These are phyloP conservation scores for Heterotilapia buettikoferi DNA, from an alignment of 2,113 vertebrate species.

Conservation along the genomic window DNA sequence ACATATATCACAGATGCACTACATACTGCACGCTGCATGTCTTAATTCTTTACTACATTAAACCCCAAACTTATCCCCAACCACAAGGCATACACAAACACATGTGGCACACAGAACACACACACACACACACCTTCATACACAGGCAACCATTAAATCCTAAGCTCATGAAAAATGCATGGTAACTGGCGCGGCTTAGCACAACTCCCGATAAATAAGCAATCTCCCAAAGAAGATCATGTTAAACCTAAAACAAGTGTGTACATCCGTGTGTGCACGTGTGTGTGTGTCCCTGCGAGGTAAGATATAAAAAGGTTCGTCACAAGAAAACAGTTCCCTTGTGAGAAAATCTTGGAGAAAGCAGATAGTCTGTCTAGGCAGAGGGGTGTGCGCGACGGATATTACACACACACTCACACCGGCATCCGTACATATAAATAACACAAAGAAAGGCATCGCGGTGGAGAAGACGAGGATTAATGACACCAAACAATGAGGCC, in stretches of 20 bases:
- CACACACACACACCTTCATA: neutral
- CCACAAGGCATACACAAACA: constrained; percentile 12
- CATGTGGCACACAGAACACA: neutral
- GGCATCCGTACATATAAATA: neutral
- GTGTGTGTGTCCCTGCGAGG: neutral
- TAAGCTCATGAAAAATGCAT: constrained; percentile 67
- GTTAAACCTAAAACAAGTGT: constrained; percentile 47
- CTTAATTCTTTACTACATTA: constrained; percentile 50
- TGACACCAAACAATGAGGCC: constrained; percentile 13
- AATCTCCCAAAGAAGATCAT: constrained; percentile 51
- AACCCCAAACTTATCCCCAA: constrained; percentile 30
- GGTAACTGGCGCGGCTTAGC: constrained; percentile 51
- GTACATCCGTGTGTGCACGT: neutral
- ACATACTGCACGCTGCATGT: constrained; percentile 6
- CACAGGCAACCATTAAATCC: constrained; percentile 47
- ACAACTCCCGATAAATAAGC: constrained; percentile 64
- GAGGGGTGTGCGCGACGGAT: neutral
- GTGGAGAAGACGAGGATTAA: constrained; percentile 20
- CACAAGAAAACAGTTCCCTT: constrained; percentile 9
- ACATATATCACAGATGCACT: constrained; percentile 37
- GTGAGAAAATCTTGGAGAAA: constrained; percentile 3
- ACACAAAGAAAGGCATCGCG: neutral
- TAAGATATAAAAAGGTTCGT: constrained; percentile 30
- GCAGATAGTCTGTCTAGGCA: constrained; percentile 11
- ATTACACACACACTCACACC: neutral